These are phyloP conservation scores for Poicephalus meyeri DNA, from an alignment of 2,113 vertebrate species.

Conservation along the genomic window DNA sequence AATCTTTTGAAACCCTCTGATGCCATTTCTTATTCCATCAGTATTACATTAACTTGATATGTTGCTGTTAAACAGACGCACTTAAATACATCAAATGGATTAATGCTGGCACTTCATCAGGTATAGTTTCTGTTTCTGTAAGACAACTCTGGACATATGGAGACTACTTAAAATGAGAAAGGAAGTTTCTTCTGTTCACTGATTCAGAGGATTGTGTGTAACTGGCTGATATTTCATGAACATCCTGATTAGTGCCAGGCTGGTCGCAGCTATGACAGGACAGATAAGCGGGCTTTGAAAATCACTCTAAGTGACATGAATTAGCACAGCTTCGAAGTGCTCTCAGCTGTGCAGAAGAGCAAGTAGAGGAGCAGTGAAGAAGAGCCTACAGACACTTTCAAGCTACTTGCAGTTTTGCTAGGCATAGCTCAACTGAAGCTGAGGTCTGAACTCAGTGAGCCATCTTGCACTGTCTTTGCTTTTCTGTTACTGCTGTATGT, in stretches of 20 bases:
- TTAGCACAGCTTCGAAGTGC: background rate
- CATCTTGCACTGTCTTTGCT: background rate
- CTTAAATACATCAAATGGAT: slow-evolving; percentile 74
- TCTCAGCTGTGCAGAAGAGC: background rate
- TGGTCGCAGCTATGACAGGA: background rate
- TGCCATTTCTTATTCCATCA: slow-evolving; percentile 69
- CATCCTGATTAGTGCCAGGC: background rate
- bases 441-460: background rate
- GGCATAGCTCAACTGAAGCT: background rate
- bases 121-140: slow-evolving; percentile 70
- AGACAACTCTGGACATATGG: slow-evolving; percentile 60
- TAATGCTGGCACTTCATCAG: slow-evolving; percentile 73
- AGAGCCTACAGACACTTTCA: background rate
- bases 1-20: slow-evolving; percentile 58
- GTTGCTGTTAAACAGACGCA: slow-evolving; percentile 62
- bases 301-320: slow-evolving; percentile 1
- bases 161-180: slow-evolving; percentile 52
- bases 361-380: background rate
- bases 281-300: slow-evolving; percentile 30
- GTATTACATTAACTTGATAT: slow-evolving; percentile 58
- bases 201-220: background rate
- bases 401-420: background rate
- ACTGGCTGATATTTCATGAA: slow-evolving; percentile 5
- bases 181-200: slow-evolving; percentile 3
- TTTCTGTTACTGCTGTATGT: background rate